These are phyloP conservation scores for Megathymus violae DNA, from an alignment of 1,140 invertebrate species.

Conservation along the genomic window DNA sequence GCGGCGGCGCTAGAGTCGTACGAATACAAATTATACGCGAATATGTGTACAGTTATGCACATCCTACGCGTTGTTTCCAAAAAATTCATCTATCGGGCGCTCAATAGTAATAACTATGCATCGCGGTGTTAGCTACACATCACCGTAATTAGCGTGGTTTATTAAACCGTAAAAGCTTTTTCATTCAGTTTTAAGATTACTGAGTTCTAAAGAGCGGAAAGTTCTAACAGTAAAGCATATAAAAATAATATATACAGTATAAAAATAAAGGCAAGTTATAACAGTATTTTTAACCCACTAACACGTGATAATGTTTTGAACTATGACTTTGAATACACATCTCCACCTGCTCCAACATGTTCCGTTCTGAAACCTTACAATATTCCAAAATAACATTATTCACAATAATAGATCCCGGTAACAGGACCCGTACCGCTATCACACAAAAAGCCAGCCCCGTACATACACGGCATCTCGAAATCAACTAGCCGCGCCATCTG, in stretches of 20 bases:
- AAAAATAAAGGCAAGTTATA: no score
- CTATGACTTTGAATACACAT: conserved; percentile 19
- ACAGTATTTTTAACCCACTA: no score
- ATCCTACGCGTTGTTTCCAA: conserved; percentile 36
- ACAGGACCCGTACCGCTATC: conserved; percentile 44
- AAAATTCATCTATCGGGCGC: no score
- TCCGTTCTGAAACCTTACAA: conserved; percentile 25
- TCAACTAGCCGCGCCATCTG: conserved; percentile 66
- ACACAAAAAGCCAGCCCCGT: conserved; percentile 38
- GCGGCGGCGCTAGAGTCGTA: no score
- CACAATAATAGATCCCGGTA: conserved; percentile 37
- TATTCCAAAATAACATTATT: conserved; percentile 19
- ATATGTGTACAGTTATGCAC: conserved; percentile 50
- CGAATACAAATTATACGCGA: conserved; percentile 52
- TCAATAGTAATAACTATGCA: no score
- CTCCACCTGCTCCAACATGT: conserved; percentile 27
- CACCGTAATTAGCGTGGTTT: no score
- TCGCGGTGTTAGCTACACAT: no score
- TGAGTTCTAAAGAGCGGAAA: no score
- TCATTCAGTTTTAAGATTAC: no score
- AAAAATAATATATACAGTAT: no score
- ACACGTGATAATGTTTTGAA: conserved; percentile 8
- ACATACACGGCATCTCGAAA: conserved; percentile 52
- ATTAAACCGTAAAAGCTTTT: no score
- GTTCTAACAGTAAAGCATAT: no score